A percentile compares a stretch with the other conserved stretches of the same genome.
These are phyloP conservation scores for Percina caprodes DNA, from an alignment of 2,113 vertebrate genomes.

Conservation along the genomic window DNA sequence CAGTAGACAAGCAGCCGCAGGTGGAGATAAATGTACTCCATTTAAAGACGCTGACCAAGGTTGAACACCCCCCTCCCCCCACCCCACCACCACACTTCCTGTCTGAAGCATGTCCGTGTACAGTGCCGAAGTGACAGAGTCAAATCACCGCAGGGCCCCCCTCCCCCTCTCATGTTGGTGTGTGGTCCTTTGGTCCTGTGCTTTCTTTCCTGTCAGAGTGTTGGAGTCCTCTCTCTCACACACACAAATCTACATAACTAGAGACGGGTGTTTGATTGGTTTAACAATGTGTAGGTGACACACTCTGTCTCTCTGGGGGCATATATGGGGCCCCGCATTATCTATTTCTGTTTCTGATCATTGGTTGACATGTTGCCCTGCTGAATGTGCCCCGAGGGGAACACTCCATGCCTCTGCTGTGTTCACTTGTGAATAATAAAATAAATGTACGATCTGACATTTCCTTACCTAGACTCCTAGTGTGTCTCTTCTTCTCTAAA, in stretches of 20 bases:
- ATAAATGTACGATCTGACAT: constrained; percentile 69
- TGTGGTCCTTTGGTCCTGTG: constrained; percentile 35
- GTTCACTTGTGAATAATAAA: constrained; percentile 68
- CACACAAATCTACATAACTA: neutral
- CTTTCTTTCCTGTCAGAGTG: constrained; percentile 48
- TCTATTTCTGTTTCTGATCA: constrained; percentile 51
- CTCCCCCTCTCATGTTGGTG: constrained; percentile 3
- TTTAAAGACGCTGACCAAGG: constrained; percentile 39
- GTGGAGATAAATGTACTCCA: constrained; percentile 54
- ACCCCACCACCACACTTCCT: neutral
- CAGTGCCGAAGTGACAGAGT: constrained; percentile 29
- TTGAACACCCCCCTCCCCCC: constrained; percentile 1
- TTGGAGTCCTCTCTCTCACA: constrained; percentile 7
- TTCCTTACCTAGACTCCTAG: constrained; percentile 45
- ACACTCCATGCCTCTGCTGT: constrained; percentile 57
- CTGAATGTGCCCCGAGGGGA: constrained; percentile 50
- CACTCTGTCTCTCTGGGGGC: constrained; percentile 40
- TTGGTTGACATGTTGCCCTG: constrained; percentile 51
- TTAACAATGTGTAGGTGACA: constrained; percentile 53
- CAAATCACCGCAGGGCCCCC: constrained; percentile 12
- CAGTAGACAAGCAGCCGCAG: constrained; percentile 29
- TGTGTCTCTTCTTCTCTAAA: constrained; percentile 13
- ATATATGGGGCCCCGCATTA: constrained; percentile 44
- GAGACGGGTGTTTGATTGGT: constrained; percentile 35
- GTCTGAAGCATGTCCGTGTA: constrained; percentile 60